A percentile compares a stretch with the other conserved stretches of the same genome.
Conservation (phyloP, 2,797 vertebrate genomes). For the Peromyscus nudipes region DNA sequence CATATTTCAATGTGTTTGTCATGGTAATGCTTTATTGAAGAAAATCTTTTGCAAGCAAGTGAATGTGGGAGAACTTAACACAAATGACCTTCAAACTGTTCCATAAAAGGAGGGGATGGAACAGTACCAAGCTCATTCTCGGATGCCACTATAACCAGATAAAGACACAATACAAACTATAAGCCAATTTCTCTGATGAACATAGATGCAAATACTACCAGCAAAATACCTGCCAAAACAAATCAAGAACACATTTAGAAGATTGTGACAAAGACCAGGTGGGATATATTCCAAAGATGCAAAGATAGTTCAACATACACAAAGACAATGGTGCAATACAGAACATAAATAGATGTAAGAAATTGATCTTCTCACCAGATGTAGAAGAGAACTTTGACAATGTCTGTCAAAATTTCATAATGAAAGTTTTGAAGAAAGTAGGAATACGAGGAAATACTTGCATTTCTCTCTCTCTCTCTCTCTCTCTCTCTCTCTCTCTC, state of each 20-base stretch:
- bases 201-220: background rate
- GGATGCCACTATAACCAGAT: background rate
- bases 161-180: background rate
- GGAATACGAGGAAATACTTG: background rate
- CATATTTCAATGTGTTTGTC: conserved; percentile 17
- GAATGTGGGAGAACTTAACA: background rate
- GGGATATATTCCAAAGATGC: background rate
- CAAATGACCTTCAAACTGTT: background rate
- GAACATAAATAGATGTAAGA: background rate
- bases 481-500: no score
- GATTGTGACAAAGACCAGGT: background rate
- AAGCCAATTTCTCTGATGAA: background rate
- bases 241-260: background rate
- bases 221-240: background rate
- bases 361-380: background rate
- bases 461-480: background rate
- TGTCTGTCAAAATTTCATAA: background rate
- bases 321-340: background rate
- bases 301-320: background rate
- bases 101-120: background rate
- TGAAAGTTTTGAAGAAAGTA: background rate
- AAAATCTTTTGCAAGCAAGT: background rate
- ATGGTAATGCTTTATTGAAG: background rate
- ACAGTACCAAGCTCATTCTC: background rate
- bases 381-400: no score